Evolutionary conservation across 2,888 invertebrate species (phyloP), one percentile per base, ranked within the genome.

Genomic region (Hirtodrosophila histrioides): DNA sequence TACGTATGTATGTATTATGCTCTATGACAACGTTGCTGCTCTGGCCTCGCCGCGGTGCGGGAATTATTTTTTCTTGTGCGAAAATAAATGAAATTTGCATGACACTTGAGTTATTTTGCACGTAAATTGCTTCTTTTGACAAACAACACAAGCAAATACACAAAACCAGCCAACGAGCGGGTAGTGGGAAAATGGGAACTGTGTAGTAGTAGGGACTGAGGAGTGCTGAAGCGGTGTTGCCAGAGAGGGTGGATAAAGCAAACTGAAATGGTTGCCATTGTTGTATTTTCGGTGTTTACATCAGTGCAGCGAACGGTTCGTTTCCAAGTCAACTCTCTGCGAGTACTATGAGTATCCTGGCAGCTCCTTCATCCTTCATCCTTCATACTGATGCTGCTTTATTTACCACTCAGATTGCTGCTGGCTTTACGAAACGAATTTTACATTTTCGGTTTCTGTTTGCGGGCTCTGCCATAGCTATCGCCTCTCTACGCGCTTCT

Each of bases 21-120:
- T 77, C 84, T 84, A 81, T 84, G 86, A 80, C 70, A 80, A 72
- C 66, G 77, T 65, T 60, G 63, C 69, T 56, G 10, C 49, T 54
- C 40, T 62, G 56, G 76, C 72, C 62, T 61, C 46, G 62, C 46
- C 63, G 73, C 74, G 77, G 68, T 77, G 79, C 83, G 70, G 70
- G 83, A 86, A 86, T 88, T 75, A 81, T 88, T 83, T 80, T 77
- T 78, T 84, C 81, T 84, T 84, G 86, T 85, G 85, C 72, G 81
- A 86, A 85, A 85, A 85, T 85, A 85, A 85, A 88, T 86, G 83
- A 89, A 89, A 89, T 89, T 89, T 90, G 90, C 89, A 89, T 89
- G 90, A 90, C 89, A 89, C 89, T 89, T 88, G 89, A 89, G 89
- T 89, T 89, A 89, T 90, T 89, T 90, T 90, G 90, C 89, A 90